Evolutionary conservation across 2,113 vertebrate species (phyloP).

Genomic region (Smithornis capensis): DNA sequence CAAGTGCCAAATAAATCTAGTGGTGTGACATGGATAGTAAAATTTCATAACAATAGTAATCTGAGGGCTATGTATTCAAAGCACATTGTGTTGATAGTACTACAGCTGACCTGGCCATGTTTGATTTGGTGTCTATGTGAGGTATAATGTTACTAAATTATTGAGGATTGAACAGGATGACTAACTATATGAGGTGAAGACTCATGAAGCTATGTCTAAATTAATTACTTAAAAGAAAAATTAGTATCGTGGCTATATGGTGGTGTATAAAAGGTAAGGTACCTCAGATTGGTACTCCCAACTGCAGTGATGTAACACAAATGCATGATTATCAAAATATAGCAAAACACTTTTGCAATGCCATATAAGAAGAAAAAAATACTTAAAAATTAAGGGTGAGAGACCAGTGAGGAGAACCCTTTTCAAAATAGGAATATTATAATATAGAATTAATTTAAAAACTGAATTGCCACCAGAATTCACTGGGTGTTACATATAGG

Average conservation of each 20-base stretch:
- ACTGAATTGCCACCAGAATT: background rate
- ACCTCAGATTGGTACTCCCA: background rate
- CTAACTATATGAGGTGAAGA: background rate
- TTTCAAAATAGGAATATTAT: background rate
- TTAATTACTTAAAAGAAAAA: background rate
- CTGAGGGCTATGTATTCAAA: constrained; percentile 46
- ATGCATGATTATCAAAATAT: background rate
- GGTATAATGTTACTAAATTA: background rate
- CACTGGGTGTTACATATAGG: background rate
- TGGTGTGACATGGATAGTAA: constrained; percentile 70
- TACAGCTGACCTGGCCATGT: background rate
- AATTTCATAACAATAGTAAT: constrained; percentile 74
- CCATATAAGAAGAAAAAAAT: background rate
- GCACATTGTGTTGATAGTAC: constrained; percentile 11
- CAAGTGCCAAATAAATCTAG: constrained; percentile 73
- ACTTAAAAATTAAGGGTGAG: background rate
- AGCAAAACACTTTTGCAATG: background rate
- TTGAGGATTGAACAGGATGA: background rate
- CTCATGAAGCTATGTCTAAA: background rate
- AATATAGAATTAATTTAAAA: background rate
- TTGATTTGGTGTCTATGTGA: background rate
- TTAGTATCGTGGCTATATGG: background rate
- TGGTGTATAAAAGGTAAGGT: background rate
- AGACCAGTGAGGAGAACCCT: background rate
- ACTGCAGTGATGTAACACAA: background rate